Base-by-base conservation (phyloP, 2,113 vertebrate genomes). In the Pimephales promelas region DNA sequence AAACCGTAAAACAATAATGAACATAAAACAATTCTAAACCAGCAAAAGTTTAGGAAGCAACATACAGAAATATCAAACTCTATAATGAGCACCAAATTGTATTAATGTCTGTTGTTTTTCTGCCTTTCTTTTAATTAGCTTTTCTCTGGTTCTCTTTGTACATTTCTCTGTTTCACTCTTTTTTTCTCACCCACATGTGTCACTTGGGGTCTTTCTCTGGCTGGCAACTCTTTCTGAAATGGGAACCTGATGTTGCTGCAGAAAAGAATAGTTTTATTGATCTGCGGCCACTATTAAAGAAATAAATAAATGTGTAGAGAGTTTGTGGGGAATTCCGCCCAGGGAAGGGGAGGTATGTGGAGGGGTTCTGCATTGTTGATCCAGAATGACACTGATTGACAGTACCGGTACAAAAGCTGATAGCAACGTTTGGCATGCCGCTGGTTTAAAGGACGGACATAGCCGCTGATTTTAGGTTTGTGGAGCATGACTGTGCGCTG, bases 331-430 rank as follows among this genome's bases (percentile, higher is more conserved):
- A 83, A 73, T 85, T 88, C 86, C 87, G 88, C 26, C 77, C 89
- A 57, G 92, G 90, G 91, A 83, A 82, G 57, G 71, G 81, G 83
- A 92, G 89, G 88, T 90, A 87, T 83, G 87, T 83, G 87, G 87
- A 82, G 90, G 85, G 90, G 93, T 94, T 95, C 93, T 94, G 94
- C 93, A 93, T 94, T 95, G 94, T 93, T 95, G 94, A 95, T 94
- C 92, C 92, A 91, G 90, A 91, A 88, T 95, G 94, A 94, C 94
- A 93, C 93, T 95, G 94, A 95, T 92, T 91, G 94, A 94, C 94
- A 95, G 93, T 89, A 92, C 91, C 92, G 91, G 93, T 93, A 92
- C 91, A 92, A 91, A 94, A 93, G 91, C 94, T 94, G 93, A 94
- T 95, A 94, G 93, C 93, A 91, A 94, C 92, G 93, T 94, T 94